Conservation (phyloP, 2,888 invertebrate species). For the Heliconius erato region DNA sequence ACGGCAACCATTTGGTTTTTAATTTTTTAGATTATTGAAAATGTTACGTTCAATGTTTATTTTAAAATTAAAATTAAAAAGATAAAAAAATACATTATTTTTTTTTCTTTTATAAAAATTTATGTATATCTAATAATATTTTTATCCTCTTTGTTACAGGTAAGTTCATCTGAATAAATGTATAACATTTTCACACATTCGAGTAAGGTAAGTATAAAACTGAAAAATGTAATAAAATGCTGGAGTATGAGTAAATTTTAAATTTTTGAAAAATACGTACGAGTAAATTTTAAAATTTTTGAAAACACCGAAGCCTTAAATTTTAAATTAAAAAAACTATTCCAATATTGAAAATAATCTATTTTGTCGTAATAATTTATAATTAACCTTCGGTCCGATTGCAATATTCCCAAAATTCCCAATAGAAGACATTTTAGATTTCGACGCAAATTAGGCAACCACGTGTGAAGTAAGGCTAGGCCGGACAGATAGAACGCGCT, state of each 20-base stretch:
- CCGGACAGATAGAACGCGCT: slow-evolving; percentile 81
- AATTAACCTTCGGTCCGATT: slow-evolving; percentile 24
- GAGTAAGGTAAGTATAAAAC: slow-evolving; percentile 20
- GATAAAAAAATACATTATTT: too few relatives aligned
- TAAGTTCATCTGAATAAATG: slow-evolving; percentile 28
- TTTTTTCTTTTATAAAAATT: background rate
- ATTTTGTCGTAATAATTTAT: background rate
- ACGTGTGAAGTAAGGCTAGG: slow-evolving; percentile 76
- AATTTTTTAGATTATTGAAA: background rate
- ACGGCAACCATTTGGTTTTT: background rate
- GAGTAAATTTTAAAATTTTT: background rate
- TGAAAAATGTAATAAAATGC: background rate
- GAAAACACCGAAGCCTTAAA: too few relatives aligned
- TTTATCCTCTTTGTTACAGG: slow-evolving; percentile 37
- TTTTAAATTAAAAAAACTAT: background rate
- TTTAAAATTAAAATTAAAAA: background rate
- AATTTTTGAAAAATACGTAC: background rate
- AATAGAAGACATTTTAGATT: slow-evolving; percentile 51
- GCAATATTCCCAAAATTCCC: background rate
- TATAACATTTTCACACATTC: background rate
- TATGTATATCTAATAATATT: background rate
- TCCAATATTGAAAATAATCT: too few relatives aligned
- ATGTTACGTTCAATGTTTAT: background rate
- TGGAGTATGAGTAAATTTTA: background rate
- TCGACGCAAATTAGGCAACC: slow-evolving; percentile 72